Base-by-base conservation (phyloP, 2,113 vertebrate genomes). In the Trichomycterus rosablanca region DNA sequence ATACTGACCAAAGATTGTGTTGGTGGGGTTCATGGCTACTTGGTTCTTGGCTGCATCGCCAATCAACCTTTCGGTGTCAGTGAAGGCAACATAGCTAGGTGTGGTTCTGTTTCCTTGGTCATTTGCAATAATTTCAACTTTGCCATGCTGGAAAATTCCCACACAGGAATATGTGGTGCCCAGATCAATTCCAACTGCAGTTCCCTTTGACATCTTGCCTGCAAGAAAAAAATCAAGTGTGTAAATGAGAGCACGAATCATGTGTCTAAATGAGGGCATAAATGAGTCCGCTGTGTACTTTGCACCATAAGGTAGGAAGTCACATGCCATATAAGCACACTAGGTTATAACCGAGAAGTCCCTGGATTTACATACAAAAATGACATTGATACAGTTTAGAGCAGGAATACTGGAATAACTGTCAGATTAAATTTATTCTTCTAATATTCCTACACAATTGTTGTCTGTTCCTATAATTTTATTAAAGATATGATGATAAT, bases 151-250 rank as follows among this genome's bases (percentile, higher is more conserved):
- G 81, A 94, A 94, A 0, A 94, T 91, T 0, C 92, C 92, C 44
- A 94, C 92, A 14, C 92, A 94, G 3, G 92, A 94, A 28, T 94
- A 93, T 62, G 92, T 95, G 83, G 91, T 95, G 68, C 93, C 92
- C 14, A 94, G 60, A 74, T 93, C 92, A 22, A 94, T 93, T 63
- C 92, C 91, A 32, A 93, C 90, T 0, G 90, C 90, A 60, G 87
- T 84, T 79, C 86, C 88, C 46, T 86, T 90, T 24, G 89, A 88
- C 89, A 91, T 91, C 45, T 23, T 72, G 51, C 18, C 59, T 76
- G 63, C 67, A 42, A 43, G 5, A 35, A 18, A 66, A n/a, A 48
- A 60, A 32, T n/a, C 12, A 48, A 46, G 1, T 30, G 3, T 30
- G 28, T 5, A 16, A n/a, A n/a, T n/a, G n/a, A n/a, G n/a, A n/a